A percentile compares a stretch with the other conserved stretches of the same genome.
Evolutionary conservation across 2,797 vertebrate genomes (phyloP).

Genomic region (Paguma larvata): DNA sequence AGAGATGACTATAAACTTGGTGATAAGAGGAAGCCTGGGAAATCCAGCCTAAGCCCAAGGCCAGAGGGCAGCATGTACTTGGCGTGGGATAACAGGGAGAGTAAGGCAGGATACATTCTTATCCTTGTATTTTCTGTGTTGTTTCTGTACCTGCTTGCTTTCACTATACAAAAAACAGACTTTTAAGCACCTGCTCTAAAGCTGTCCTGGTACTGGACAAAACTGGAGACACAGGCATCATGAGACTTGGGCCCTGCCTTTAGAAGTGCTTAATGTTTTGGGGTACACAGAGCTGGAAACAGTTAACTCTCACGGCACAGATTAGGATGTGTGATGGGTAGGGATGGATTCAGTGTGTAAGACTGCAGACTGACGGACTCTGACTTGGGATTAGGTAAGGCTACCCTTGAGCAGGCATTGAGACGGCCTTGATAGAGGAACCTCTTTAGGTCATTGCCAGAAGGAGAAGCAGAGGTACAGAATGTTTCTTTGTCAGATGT

Average conservation of each 20-base stretch:
- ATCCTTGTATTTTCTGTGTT: not conserved
- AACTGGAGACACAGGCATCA: not conserved
- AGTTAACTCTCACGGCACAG: not conserved
- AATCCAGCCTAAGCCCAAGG: not conserved
- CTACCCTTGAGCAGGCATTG: not conserved
- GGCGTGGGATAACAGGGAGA: not conserved
- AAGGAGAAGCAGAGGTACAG: constrained; percentile 31
- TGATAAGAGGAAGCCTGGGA: constrained; percentile 44
- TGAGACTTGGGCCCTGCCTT: not conserved
- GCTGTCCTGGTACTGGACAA: not conserved
- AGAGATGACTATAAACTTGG: constrained; percentile 27
- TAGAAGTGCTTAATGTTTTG: constrained; percentile 25
- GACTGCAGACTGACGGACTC: not conserved
- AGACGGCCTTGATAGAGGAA: not conserved
- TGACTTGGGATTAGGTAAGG: constrained; percentile 34
- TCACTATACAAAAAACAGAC: not conserved
- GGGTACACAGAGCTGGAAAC: not conserved
- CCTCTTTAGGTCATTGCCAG: not conserved
- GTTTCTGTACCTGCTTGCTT: constrained; percentile 44
- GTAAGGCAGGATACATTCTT: constrained; percentile 31
- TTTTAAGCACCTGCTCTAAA: constrained; percentile 53
- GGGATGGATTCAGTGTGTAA: constrained; percentile 2
- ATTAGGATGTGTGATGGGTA: not conserved
- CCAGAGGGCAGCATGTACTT: not conserved
- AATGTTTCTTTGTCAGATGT: not conserved